Conservation (phyloP, 1,140 invertebrate species). For the Agrilus planipennis region DNA sequence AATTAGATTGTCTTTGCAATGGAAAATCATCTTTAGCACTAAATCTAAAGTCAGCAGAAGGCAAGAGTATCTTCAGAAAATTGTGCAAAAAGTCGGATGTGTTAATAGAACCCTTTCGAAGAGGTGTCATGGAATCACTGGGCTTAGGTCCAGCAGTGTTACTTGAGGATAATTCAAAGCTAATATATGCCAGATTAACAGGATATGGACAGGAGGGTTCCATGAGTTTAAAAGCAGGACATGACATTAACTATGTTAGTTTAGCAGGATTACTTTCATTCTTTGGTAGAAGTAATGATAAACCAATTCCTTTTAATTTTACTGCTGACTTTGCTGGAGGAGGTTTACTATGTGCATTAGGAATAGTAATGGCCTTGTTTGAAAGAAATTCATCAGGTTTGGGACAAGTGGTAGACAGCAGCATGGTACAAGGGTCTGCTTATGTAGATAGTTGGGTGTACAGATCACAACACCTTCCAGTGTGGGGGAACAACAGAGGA, state of each 20-base stretch:
- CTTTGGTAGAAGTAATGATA: slow-evolving; percentile 55
- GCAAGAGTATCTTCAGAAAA: slow-evolving; percentile 56
- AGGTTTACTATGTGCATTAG: slow-evolving; percentile 81
- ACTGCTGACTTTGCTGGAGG: slow-evolving; percentile 93
- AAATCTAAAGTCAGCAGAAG: slow-evolving; percentile 67
- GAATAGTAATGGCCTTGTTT: slow-evolving; percentile 77
- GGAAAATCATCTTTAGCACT: slow-evolving; percentile 79
- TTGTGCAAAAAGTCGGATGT: slow-evolving; percentile 71
- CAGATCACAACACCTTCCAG: slow-evolving; percentile 44
- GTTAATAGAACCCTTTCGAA: slow-evolving; percentile 85
- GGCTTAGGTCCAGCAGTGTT: slow-evolving; percentile 72
- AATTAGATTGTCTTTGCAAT: slow-evolving; percentile 53
- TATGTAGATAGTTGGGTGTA: slow-evolving; percentile 83
- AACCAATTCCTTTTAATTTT: slow-evolving; percentile 79
- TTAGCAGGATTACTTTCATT: slow-evolving; percentile 82
- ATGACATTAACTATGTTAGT: slow-evolving; percentile 96
- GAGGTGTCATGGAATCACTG: slow-evolving; percentile 89
- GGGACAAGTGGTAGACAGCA: slow-evolving; percentile 76
- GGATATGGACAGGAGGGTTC: slow-evolving; percentile 84
- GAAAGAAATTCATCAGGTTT: slow-evolving; percentile 64
- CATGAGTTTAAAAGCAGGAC: slow-evolving; percentile 70
- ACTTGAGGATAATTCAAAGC: slow-evolving; percentile 58
- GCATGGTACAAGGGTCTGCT: slow-evolving; percentile 82
- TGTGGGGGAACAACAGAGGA: slow-evolving; percentile 62
- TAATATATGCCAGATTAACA: slow-evolving; percentile 89